Evolutionary conservation across 2,113 vertebrate genomes (phyloP).

Genomic region (Columba livia): DNA sequence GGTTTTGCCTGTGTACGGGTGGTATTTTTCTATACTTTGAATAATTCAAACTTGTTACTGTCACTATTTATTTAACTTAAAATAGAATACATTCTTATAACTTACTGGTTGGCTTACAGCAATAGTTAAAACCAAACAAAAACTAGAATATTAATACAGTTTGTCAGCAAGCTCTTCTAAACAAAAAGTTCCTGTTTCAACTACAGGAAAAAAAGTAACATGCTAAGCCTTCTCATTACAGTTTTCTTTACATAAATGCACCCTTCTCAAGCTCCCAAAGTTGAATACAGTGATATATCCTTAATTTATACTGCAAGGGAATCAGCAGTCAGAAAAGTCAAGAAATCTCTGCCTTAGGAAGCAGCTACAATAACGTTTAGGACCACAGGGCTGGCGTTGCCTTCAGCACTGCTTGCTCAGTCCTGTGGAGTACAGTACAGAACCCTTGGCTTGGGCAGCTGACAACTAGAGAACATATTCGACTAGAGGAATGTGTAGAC

Average conservation of each 20-base stretch:
- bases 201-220: background rate
- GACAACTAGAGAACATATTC: background rate
- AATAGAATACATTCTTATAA: slow-evolving; percentile 58
- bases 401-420: background rate
- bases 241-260: background rate
- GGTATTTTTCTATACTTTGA: slow-evolving; percentile 51
- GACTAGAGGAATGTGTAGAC: fast-evolving
- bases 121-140: slow-evolving; percentile 7
- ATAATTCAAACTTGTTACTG: slow-evolving; percentile 32
- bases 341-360: background rate
- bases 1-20: slow-evolving; percentile 25
- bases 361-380: background rate
- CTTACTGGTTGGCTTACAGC: slow-evolving; percentile 11
- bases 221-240: background rate
- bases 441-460: background rate
- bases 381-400: background rate
- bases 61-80: slow-evolving; percentile 54
- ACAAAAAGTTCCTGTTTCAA: background rate
- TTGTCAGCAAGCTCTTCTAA: background rate
- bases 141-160: background rate
- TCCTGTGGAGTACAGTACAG: fast-evolving
- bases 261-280: background rate
- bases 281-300: background rate
- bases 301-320: background rate
- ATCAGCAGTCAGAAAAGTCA: background rate